Base-by-base conservation (phyloP, 2,113 vertebrate species). In the Phocoena sinus region DNA sequence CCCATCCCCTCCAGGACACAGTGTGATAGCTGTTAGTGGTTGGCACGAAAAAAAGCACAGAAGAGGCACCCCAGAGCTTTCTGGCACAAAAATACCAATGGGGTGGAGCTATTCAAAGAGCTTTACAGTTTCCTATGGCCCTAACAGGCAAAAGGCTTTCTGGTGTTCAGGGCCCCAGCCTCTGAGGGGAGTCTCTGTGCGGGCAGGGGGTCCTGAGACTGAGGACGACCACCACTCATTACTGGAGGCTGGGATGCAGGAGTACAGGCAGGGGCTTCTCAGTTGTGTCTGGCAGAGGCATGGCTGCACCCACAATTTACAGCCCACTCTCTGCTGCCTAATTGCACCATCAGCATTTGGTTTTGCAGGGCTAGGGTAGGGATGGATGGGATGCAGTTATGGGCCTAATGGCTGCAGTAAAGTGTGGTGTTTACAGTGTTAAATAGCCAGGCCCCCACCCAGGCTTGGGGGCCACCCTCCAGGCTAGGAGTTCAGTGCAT, bases 361-460 rank as follows among this genome's bases (percentile, higher is more conserved):
- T 98, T 98, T 98, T 93, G 18, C 90, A 94, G 98, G 97, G 95
- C 98, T 92, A 85, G 97, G 97, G 97, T 84, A 98, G 98, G 98
- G 97, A 98, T 97, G 91, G 97, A 98, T 98, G 98, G 96, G 97
- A 95, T 53, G 90, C 97, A 94, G 97, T 98, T 98, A 98, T 25
- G 53, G 84, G 76, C 95, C 97, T 98, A 98, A 98, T 99, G 98
- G 97, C 97, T 11, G 80, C 96, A 97, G 96, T 98, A 98, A 98
- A 98, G 97, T 85, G 89, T 95, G 96, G 97, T 98, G 97, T 98
- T 98, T 98, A 97, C 95, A 96, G 98, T 96, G 31, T 98, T 98
- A 96, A 98, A 97, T 94, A 91, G 93, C 47, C 71, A 1, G 21
- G 76, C 28, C 97, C 31, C 97, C 83, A 73, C 87, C 92, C 36